Evolutionary conservation across 2,888 invertebrate species (phyloP), one percentile per base, ranked within the genome.

Genomic region (Formica aserva): DNA sequence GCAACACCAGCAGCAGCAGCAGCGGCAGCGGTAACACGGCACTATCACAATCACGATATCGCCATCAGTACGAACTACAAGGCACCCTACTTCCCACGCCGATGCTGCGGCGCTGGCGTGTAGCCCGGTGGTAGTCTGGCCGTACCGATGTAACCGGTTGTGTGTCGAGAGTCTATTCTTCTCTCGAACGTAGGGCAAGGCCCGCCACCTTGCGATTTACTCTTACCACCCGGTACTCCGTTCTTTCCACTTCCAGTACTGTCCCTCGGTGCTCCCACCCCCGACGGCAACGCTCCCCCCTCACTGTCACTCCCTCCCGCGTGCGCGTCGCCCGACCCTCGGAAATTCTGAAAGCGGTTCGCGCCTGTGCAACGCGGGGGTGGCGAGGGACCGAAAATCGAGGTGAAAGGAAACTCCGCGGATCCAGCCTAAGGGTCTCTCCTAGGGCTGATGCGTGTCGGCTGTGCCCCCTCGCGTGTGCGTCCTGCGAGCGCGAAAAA

Each of bases 291-390:
- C 81, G 82, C 78, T 55, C 86, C 52, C 52, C 85, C 66, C 63
- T 63, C 71, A 67, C 85, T 26, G 62, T 62, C 76, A 83, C 86
- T 80, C 86, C 57, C 85, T 74, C 63, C 74, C 75, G 72, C 85
- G 90, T 90, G 90, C 90, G 90, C 90, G 90, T 78, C 74, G 77
- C 71, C 89, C 88, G 90, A 88, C 88, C 91, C 92, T 92, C 91
- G 90, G 91, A 91, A 91, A 91, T 88, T 91, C 91, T 86, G 84
- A 91, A 87, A 90, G 87, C 89, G 86, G 75, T 87, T 91, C 92
- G 93, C 93, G 93, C 93, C 92, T 93, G 93, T 93, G 93, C 93
- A 92, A 84, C 85, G 91, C 88, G 87, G 89, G 91, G 91, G 92
- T 90, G 92, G 91, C 88, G 88, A 90, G 90, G 86, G 87, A 90